A percentile compares a stretch with the other conserved stretches of the same genome.
Evolutionary conservation across 2,113 vertebrate genomes (phyloP).

Genomic region (Ammodytes marinus): DNA sequence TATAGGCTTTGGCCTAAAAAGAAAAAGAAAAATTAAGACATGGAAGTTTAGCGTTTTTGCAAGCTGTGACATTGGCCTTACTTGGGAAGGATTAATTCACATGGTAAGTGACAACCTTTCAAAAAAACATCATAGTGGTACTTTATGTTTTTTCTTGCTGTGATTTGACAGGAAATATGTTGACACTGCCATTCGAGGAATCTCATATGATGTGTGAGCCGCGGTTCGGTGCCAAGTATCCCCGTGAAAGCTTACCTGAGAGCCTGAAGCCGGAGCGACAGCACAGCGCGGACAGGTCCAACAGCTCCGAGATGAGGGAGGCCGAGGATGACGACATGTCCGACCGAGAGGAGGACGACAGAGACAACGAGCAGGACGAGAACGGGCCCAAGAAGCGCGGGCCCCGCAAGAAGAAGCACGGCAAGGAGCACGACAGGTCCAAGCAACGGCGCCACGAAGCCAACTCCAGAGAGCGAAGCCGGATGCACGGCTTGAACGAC

Average conservation of each 20-base stretch:
- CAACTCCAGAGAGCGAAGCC: slow-evolving; percentile 93
- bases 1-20: not conserved
- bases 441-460: slow-evolving; percentile 95
- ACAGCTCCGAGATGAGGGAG: slow-evolving; percentile 86
- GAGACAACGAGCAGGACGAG: slow-evolving; percentile 92
- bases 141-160: slow-evolving; percentile 66
- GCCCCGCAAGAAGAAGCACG: slow-evolving; percentile 93
- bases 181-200: slow-evolving; percentile 98
- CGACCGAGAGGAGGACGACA: slow-evolving; percentile 92
- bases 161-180: slow-evolving; percentile 90
- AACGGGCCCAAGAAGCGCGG: slow-evolving; percentile 90
- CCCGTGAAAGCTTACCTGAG: slow-evolving; percentile 90
- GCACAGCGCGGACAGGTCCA: slow-evolving; percentile 84
- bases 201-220: slow-evolving; percentile 94
- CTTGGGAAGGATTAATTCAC: slow-evolving; percentile 57
- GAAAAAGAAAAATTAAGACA: slow-evolving; percentile 8
- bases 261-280: slow-evolving; percentile 87
- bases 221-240: slow-evolving; percentile 94
- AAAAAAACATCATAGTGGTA: slow-evolving; percentile 18
- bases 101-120: slow-evolving; percentile 66
- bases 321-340: slow-evolving; percentile 88
- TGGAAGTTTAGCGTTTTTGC: slow-evolving; percentile 49
- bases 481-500: slow-evolving; percentile 97
- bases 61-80: slow-evolving; percentile 65
- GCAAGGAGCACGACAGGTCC: slow-evolving; percentile 91